Conservation (phyloP, 1,140 invertebrate genomes). For the Microplitis demolitor region DNA sequence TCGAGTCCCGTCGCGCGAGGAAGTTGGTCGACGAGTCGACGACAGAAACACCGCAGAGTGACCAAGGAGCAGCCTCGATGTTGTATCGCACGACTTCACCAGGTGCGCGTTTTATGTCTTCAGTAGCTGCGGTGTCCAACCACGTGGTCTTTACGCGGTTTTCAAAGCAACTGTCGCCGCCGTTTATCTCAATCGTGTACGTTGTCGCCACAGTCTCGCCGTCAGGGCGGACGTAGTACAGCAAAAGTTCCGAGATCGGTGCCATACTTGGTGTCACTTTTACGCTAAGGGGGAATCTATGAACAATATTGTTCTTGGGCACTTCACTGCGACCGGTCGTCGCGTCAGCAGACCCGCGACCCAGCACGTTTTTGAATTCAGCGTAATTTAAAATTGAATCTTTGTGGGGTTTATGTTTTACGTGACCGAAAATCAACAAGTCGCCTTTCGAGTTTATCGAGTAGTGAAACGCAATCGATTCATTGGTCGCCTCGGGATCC, state of each 20-base stretch:
- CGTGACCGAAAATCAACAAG: slow-evolving; percentile 52
- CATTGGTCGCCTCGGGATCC: slow-evolving; percentile 34
- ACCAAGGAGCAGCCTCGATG: slow-evolving; percentile 62
- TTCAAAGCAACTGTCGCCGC: slow-evolving; percentile 64
- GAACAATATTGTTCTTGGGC: slow-evolving; percentile 1
- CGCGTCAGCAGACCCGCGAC: slow-evolving; percentile 38
- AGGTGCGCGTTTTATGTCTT: slow-evolving; percentile 54
- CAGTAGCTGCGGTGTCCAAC: slow-evolving; percentile 32
- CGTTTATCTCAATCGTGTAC: slow-evolving; percentile 55
- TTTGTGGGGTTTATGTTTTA: slow-evolving; percentile 49
- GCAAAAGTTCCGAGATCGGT: slow-evolving; percentile 72
- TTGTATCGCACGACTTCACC: slow-evolving; percentile 60
- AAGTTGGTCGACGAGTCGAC: slow-evolving; percentile 67
- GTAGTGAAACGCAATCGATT: slow-evolving; percentile 54
- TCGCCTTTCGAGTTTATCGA: slow-evolving; percentile 56
- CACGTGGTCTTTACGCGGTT: slow-evolving; percentile 64
- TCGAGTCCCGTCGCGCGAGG: slow-evolving; percentile 39
- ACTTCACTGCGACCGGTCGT: slow-evolving; percentile 26
- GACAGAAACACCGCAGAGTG: slow-evolving; percentile 66
- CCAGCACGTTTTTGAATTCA: slow-evolving; percentile 53
- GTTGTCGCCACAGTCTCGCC: slow-evolving; percentile 72
- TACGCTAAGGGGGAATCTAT: slow-evolving; percentile 53
- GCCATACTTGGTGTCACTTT: slow-evolving; percentile 73
- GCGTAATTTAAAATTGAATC: slow-evolving; percentile 53
- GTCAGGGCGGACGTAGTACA: slow-evolving; percentile 77